A percentile compares a stretch with the other conserved stretches of the same genome.
phyloP scores from a whole-genome alignment of 1,140 invertebrate species.

The Zaprionus nigranus region DNA sequence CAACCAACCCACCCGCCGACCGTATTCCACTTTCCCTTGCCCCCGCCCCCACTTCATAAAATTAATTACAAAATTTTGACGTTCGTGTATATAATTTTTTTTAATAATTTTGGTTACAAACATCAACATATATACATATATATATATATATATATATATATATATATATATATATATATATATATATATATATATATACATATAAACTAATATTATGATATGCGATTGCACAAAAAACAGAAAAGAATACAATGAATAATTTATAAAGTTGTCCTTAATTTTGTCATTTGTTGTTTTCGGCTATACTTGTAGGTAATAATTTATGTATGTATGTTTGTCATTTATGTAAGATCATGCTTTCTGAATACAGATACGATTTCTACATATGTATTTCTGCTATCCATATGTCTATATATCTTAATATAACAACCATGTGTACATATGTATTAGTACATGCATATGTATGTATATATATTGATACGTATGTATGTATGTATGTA shows the following conservation, averaged over 20 bases:
- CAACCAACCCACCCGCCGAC: background rate
- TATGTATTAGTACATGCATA: background rate
- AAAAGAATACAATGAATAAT: conserved; percentile 33
- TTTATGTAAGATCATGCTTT: conserved; percentile 42
- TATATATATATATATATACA: background rate
- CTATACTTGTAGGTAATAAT: conserved; percentile 20
- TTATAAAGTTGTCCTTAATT: conserved; percentile 30
- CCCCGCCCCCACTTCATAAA: background rate
- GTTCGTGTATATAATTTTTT: conserved; percentile 84
- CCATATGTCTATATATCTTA: conserved; percentile 51
- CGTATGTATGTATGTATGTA: conserved; percentile 20
- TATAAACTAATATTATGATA: conserved; percentile 26
- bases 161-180: conserved; percentile 51
- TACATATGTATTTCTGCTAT: conserved; percentile 22
- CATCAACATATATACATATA: conserved; percentile 50
- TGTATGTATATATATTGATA: conserved; percentile 45
- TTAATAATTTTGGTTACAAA: conserved; percentile 44
- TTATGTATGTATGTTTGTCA: conserved; percentile 15
- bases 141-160: background rate
- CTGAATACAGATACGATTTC: conserved; percentile 11
- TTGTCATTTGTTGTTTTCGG: conserved; percentile 29
- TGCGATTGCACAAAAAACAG: conserved; percentile 72
- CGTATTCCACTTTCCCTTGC: background rate
- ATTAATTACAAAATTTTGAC: conserved; percentile 70
- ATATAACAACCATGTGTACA: conserved; percentile 40